Evolutionary conservation across 1,140 invertebrate species (phyloP).

Genomic region (Pissodes strobi): DNA sequence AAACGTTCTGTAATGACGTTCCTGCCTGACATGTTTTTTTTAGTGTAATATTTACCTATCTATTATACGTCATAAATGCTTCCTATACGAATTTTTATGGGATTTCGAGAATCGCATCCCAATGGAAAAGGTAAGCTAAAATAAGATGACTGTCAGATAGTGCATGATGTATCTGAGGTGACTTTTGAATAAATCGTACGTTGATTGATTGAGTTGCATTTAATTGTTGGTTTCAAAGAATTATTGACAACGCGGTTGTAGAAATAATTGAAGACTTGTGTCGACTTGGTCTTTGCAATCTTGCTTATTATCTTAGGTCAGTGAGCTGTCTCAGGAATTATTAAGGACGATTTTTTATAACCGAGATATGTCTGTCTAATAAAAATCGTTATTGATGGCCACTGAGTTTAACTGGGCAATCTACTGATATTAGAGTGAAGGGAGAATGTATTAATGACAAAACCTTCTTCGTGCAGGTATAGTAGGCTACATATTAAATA

Average conservation of each 20-base stretch:
- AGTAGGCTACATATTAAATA: too few species aligned
- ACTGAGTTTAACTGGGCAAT: too few species aligned
- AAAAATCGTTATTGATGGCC: too few species aligned
- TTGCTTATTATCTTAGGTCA: conserved; percentile 19
- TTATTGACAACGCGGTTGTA: conserved; percentile 21
- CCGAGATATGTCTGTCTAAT: background rate
- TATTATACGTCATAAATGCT: too few species aligned
- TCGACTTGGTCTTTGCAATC: conserved; percentile 6
- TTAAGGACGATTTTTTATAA: background rate
- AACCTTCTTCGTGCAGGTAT: too few species aligned
- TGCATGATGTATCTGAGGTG: conserved; percentile 21
- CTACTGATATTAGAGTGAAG: too few species aligned
- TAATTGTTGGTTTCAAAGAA: conserved; percentile 23
- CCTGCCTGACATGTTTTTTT: too few species aligned
- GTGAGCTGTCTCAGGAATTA: conserved; percentile 10
- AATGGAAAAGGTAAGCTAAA: background rate
- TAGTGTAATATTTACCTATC: too few species aligned
- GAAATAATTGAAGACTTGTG: conserved; percentile 23
- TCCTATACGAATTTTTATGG: too few species aligned
- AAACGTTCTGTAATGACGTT: too few species aligned
- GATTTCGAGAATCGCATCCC: background rate
- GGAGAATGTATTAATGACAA: too few species aligned
- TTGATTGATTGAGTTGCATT: conserved; percentile 30
- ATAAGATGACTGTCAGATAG: conserved; percentile 28
- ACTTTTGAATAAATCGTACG: conserved; percentile 24